These are phyloP conservation scores for Halcyon malimbica DNA, from an alignment of 2,113 vertebrate species.

Conservation along the genomic window DNA sequence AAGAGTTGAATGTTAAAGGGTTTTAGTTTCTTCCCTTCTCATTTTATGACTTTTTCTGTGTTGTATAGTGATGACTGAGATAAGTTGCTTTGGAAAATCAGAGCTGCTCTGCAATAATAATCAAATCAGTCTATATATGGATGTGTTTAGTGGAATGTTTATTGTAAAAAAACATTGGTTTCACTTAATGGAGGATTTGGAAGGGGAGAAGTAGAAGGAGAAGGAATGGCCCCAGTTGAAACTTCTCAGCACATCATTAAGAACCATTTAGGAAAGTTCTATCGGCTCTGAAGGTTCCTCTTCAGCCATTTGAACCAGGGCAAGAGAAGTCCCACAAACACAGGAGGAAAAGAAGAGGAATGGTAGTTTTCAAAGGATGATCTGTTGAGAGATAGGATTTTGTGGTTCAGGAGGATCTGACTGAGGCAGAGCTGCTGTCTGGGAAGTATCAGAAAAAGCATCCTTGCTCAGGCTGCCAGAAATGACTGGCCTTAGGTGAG, in stretches of 20 bases:
- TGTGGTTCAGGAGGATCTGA: background rate
- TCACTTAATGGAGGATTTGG: background rate
- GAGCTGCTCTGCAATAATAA: conserved; percentile 26
- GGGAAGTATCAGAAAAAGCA: background rate
- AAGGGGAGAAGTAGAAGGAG: background rate
- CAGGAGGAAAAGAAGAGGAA: background rate
- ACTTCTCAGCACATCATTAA: background rate
- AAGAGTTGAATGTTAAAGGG: background rate
- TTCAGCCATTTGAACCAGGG: background rate
- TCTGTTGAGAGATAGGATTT: background rate
- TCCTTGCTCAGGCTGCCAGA: background rate
- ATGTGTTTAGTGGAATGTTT: background rate
- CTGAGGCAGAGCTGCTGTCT: background rate
- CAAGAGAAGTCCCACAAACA: background rate
- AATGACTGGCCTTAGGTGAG: background rate
- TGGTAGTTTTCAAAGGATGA: background rate
- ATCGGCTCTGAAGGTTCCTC: background rate
- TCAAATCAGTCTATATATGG: conserved; percentile 12
- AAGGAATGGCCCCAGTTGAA: background rate
- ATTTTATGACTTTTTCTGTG: conserved; percentile 14
- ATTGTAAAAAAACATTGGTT: conserved; percentile 15
- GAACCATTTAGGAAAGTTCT: background rate
- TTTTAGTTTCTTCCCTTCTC: conserved; percentile 39
- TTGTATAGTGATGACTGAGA: background rate
- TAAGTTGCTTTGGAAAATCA: conserved; percentile 44